Evolutionary conservation across 2,113 vertebrate genomes (phyloP).

Genomic region (Agelaius phoeniceus): DNA sequence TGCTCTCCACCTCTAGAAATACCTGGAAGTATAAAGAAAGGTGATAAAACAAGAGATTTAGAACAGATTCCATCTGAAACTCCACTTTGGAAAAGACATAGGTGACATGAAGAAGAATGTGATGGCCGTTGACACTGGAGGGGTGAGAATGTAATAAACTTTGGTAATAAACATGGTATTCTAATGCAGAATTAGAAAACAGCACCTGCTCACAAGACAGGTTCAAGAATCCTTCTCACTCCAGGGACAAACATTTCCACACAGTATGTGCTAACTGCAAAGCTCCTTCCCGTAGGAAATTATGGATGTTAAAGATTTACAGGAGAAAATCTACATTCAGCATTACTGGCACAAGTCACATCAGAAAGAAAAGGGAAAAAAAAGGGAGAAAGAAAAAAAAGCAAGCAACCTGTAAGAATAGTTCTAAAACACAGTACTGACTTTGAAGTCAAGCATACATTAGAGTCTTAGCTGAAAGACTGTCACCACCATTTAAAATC

Average conservation of each 20-base stretch:
- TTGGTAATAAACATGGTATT: neutral
- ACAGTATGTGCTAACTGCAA: neutral
- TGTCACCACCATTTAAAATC: neutral
- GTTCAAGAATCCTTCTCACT: neutral
- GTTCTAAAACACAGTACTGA: neutral
- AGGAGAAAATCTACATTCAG: neutral
- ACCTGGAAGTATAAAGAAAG: neutral
- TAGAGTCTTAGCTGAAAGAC: neutral
- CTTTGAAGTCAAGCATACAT: neutral
- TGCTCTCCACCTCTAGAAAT: neutral
- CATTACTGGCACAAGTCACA: neutral
- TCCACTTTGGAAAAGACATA: neutral
- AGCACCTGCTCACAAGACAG: neutral
- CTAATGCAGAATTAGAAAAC: neutral
- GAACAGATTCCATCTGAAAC: neutral
- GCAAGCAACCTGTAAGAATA: neutral
- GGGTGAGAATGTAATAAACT: neutral
- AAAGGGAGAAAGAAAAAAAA: fast-evolving
- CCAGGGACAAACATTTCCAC: neutral
- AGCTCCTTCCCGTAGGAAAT: neutral
- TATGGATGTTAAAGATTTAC: neutral
- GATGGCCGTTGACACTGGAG: neutral
- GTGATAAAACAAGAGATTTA: neutral
- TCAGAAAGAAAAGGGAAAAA: fast-evolving
- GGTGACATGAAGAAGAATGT: neutral